phyloP scores from a whole-genome alignment of 2,888 invertebrate genomes.

The Tipula unca region DNA sequence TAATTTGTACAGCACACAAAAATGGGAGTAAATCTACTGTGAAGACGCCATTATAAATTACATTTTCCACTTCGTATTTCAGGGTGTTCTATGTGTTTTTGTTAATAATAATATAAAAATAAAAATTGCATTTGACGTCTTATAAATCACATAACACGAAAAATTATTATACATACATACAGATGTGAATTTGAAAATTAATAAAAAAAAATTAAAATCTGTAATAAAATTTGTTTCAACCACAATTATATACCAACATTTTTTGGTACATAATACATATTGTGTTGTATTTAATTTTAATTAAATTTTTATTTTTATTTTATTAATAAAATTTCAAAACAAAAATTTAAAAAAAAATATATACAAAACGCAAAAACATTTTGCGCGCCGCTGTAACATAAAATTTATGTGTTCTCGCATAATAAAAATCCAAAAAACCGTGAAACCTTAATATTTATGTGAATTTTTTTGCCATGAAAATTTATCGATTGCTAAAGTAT shows the following conservation, averaged over 20 bases:
- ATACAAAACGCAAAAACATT: background rate
- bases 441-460: background rate
- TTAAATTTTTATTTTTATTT: background rate
- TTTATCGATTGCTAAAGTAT: background rate
- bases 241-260: background rate
- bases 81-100: background rate
- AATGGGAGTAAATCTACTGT: constrained; percentile 2
- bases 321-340: background rate
- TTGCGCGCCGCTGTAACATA: background rate
- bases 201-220: background rate
- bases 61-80: background rate
- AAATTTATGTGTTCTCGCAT: background rate
- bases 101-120: background rate
- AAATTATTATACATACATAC: background rate
- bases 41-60: background rate
- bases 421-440: background rate
- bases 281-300: background rate
- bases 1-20: background rate
- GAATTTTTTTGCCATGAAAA: background rate
- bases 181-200: background rate
- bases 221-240: background rate
- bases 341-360: no score
- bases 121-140: background rate
- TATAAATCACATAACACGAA: background rate
- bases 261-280: background rate